phyloP scores from a whole-genome alignment of 2,797 vertebrate genomes.

The Argya squamiceps region DNA sequence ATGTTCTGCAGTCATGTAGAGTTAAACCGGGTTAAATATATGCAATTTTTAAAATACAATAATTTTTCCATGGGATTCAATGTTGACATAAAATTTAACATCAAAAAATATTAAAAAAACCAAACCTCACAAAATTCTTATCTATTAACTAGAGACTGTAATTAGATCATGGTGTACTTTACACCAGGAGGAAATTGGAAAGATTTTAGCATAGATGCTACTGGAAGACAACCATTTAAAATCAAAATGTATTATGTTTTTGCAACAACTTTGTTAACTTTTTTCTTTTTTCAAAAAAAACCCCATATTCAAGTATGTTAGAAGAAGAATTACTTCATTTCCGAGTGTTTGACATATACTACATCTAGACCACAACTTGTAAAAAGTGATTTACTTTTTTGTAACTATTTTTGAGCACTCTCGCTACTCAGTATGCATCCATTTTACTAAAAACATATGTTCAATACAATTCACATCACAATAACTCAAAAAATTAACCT shows the following conservation, averaged over 20 bases:
- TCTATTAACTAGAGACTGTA: neutral
- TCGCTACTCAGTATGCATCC: neutral
- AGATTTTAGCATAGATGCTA: neutral
- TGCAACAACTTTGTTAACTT: neutral
- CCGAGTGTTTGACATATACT: neutral
- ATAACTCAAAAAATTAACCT: neutral
- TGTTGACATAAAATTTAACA: neutral
- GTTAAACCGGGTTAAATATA: constrained; percentile 16
- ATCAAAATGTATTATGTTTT: neutral
- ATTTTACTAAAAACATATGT: neutral
- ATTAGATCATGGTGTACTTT: neutral
- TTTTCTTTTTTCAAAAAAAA: neutral
- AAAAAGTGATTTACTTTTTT: neutral
- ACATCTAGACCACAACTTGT: neutral
- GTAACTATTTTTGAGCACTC: neutral
- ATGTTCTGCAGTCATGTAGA: constrained; percentile 43
- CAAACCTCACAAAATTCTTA: neutral
- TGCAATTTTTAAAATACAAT: neutral
- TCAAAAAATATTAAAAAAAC: neutral
- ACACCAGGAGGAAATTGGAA: neutral
- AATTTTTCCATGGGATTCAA: neutral
- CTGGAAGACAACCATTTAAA: neutral
- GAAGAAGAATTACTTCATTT: neutral
- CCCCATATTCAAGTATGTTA: neutral
- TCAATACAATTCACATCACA: neutral